Percentiles rank a stretch among this genome's conserved stretches.
phyloP scores from a whole-genome alignment of 2,113 vertebrate species.

The Nyctibius bracteatus region DNA sequence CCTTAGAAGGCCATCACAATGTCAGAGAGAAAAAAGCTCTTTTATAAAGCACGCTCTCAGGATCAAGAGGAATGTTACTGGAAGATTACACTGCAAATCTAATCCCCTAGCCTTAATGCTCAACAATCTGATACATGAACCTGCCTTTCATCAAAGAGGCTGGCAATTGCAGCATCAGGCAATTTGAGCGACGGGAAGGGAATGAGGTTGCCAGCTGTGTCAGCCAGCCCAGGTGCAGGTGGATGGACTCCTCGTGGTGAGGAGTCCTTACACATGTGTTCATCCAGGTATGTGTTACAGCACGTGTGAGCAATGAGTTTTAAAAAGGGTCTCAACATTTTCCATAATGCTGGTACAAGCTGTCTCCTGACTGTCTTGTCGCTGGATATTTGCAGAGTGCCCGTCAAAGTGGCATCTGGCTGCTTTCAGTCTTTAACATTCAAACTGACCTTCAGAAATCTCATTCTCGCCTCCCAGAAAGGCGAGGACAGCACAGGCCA shows the following conservation, averaged over 20 bases:
- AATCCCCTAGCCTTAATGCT: slow-evolving; percentile 23
- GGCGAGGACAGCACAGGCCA: not conserved
- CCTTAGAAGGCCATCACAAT: not conserved
- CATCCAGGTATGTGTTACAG: not conserved
- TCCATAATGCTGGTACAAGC: not conserved
- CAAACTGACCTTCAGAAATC: not conserved
- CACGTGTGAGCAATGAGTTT: not conserved
- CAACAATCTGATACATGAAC: slow-evolving; percentile 4
- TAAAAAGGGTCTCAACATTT: not conserved
- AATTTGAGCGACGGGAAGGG: not conserved
- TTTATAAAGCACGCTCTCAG: not conserved
- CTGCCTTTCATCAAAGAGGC: not conserved
- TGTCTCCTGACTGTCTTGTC: not conserved
- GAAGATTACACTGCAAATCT: slow-evolving; percentile 43
- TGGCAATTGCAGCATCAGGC: not conserved
- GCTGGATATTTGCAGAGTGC: not conserved
- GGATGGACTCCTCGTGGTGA: not conserved
- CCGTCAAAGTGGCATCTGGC: not conserved
- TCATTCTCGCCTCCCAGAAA: not conserved
- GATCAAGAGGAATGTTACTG: slow-evolving; percentile 29
- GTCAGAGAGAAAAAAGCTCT: slow-evolving; percentile 26
- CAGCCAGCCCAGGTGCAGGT: not conserved
- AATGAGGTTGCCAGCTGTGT: not conserved
- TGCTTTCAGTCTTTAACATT: not conserved
- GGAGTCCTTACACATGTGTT: not conserved